Evolutionary conservation across 2,888 invertebrate genomes (phyloP).

Genomic region (Neoscelio sp.): DNA sequence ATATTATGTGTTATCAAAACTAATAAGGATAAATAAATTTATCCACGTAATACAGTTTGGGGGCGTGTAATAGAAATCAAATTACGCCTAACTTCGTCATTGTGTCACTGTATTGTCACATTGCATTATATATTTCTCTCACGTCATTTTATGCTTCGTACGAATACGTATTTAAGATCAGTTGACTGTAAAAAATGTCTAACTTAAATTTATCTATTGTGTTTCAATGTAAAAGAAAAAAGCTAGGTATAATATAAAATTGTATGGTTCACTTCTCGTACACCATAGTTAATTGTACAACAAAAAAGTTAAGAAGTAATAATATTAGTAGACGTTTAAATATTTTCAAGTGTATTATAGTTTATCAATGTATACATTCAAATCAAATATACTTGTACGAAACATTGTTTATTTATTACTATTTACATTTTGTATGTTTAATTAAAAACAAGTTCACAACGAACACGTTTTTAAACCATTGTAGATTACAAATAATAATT

Average conservation of each 20-base stretch:
- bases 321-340: neutral
- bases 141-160: conserved; percentile 4
- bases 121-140: conserved; percentile 14
- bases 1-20: too few species aligned
- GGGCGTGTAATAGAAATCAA: conserved; percentile 22
- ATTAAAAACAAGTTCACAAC: too few species aligned
- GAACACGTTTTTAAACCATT: too few species aligned
- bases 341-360: too few species aligned
- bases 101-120: conserved; percentile 8
- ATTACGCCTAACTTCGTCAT: conserved; percentile 19
- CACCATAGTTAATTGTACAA: too few species aligned
- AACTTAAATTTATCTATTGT: neutral
- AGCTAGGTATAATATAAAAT: neutral
- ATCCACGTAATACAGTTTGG: conserved; percentile 5
- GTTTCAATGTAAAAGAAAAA: neutral
- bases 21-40: neutral
- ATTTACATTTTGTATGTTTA: too few species aligned
- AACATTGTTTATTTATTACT: too few species aligned
- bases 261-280: neutral
- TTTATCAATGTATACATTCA: too few species aligned
- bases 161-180: neutral
- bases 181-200: neutral
- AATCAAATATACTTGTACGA: too few species aligned
- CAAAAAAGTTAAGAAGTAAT: neutral
- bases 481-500: conserved; percentile 13